phyloP scores from a whole-genome alignment of 2,113 vertebrate species.

The Patagioenas fasciata region DNA sequence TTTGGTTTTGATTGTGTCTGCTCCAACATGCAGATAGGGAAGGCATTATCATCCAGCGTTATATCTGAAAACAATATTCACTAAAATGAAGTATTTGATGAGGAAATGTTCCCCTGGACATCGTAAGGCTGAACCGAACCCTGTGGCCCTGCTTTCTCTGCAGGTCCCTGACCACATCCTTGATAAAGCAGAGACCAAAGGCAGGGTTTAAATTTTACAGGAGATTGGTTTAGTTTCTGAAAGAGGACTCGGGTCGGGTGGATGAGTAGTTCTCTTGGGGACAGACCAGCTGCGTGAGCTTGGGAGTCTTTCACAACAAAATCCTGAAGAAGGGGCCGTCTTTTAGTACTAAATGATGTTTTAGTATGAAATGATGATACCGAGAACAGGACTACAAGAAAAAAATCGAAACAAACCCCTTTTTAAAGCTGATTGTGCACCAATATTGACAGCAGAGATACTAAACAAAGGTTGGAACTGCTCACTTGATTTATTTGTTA shows the following conservation, averaged over 20 bases:
- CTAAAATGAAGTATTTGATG: background rate
- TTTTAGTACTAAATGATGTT: background rate
- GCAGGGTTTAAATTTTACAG: background rate
- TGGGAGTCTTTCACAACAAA: background rate
- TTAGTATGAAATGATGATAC: background rate
- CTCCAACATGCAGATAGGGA: background rate
- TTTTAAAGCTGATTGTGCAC: background rate
- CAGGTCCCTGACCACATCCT: background rate
- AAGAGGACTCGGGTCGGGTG: background rate
- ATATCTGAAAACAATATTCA: background rate
- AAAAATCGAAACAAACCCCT: background rate
- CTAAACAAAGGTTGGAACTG: background rate
- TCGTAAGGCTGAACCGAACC: background rate
- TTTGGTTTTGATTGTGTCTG: slow-evolving; percentile 4
- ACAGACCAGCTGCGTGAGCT: background rate
- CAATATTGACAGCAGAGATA: background rate
- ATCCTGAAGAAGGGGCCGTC: background rate
- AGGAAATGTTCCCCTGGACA: background rate
- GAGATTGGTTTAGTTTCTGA: background rate
- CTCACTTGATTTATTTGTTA: slow-evolving; percentile 11
- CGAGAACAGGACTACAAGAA: background rate
- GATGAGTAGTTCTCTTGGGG: background rate
- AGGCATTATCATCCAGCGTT: background rate
- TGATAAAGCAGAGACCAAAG: background rate
- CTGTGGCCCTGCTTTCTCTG: background rate